Evolutionary conservation across 2,888 invertebrate species (phyloP), one percentile per base, ranked within the genome.

Genomic region (Psylliodes chrysocephalus): DNA sequence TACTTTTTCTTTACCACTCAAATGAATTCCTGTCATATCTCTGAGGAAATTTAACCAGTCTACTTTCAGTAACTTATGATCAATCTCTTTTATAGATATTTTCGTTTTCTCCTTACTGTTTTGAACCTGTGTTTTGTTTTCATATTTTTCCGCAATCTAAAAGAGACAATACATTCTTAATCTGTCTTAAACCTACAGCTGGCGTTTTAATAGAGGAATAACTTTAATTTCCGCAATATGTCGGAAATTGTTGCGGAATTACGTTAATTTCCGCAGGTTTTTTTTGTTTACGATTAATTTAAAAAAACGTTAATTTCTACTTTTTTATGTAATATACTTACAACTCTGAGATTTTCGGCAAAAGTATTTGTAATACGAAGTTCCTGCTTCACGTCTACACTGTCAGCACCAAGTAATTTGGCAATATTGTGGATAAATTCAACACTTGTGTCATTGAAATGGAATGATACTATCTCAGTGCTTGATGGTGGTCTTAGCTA

Each of bases 31-130:
- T 2, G 76, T 71, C 6, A 79, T 65, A 40, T 76, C 70, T 40
- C 63, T 69, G 8, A 79, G 55, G 46, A 77, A 77, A 14, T 71
- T 63, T 22, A 74, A 10, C 79, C 79, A 79, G 42, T 73, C 66
- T 7, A 77, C 65, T 46, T 68, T 63, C 7, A 69, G 60, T 6
- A 68, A 72, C 30, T 64, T 67, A 28, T 69, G 64, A 15, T 73
- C 70, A 12, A 75, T 55, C 5, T 73, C 63, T 2, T 54, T 53
- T 12, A 77, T 61, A n/a, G 70, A 69, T n/a, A 56, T 38, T 42
- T 51, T 49, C 44, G 8, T 35, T 64, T 49, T 8, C 22, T 12
- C n/a, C 40, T 40, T 14, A 40, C 38, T 42, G 49, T 54, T 4
- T 18, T 47, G 28, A 8, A 33, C 33, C 10, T 18, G 2, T 1